Evolutionary conservation across 1,140 invertebrate species (phyloP).

Genomic region (Drosophila trapezifrons): DNA sequence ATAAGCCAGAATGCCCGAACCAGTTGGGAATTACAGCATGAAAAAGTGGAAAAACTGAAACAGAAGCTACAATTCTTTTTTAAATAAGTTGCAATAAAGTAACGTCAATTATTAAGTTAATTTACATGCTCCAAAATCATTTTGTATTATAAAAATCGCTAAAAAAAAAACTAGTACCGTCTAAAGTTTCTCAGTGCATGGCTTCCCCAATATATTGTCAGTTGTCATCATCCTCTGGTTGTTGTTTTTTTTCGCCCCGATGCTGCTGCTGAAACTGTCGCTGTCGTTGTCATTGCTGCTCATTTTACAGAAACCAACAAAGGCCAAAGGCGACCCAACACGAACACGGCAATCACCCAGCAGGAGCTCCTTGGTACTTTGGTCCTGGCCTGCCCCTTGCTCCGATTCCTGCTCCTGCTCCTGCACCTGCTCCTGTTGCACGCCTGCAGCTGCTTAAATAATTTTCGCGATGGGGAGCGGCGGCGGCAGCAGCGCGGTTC

Average conservation of each 20-base stretch:
- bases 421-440: conserved; percentile 16
- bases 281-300: conserved; percentile 64
- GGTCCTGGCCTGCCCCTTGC: background rate
- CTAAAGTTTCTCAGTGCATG: conserved; percentile 3
- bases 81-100: too few relatives aligned
- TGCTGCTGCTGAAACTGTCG: conserved; percentile 24
- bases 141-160: too few relatives aligned
- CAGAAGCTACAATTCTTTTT: too few relatives aligned
- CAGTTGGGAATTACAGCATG: background rate
- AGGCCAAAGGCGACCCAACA: conserved; percentile 59
- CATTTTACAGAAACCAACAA: conserved; percentile 72
- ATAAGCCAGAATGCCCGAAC: background rate
- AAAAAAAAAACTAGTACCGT: too few relatives aligned
- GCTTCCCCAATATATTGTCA: conserved; percentile 10
- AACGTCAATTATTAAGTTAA: too few relatives aligned
- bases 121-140: too few relatives aligned
- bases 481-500: conserved; percentile 19
- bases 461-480: conserved; percentile 57
- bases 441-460: conserved; percentile 72
- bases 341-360: conserved; percentile 30
- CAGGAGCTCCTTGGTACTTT: conserved; percentile 12
- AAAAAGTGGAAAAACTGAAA: background rate
- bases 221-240: conserved; percentile 32
- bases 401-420: conserved; percentile 2
- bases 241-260: conserved; percentile 17